Conservation (phyloP, 2,797 vertebrate species). For the Sandelia bainsii region DNA sequence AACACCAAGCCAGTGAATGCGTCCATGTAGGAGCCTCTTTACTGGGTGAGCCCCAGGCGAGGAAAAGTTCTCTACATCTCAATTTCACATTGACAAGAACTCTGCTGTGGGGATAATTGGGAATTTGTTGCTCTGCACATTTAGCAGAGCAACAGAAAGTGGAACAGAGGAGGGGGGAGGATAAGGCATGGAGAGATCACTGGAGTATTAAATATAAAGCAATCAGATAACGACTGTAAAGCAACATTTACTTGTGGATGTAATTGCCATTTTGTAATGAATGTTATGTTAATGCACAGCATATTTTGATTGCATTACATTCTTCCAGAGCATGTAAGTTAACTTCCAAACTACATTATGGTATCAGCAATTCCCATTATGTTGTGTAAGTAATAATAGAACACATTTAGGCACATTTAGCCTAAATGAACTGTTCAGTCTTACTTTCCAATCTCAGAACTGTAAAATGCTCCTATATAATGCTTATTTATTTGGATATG, state of each 20-base stretch:
- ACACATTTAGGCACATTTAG: constrained; percentile 47
- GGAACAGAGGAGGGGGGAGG: neutral
- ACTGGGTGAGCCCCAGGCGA: constrained; percentile 37
- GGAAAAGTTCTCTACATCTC: constrained; percentile 47
- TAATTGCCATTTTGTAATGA: constrained; percentile 65
- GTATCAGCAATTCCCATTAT: constrained; percentile 67
- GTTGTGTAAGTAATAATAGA: constrained; percentile 48
- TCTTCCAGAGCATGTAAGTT: constrained; percentile 49
- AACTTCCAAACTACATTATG: constrained; percentile 57
- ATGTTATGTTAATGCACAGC: constrained; percentile 38
- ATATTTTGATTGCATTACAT: constrained; percentile 62
- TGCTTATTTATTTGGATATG: neutral
- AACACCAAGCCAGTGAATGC: constrained; percentile 37
- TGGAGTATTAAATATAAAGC: constrained; percentile 58
- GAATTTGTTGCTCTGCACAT: constrained; percentile 48
- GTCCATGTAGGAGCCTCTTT: constrained; percentile 29
- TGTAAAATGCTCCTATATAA: neutral
- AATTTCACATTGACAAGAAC: constrained; percentile 56
- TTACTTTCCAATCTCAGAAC: neutral
- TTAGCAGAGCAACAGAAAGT: constrained; percentile 18
- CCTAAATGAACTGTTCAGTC: constrained; percentile 27
- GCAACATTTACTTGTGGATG: constrained; percentile 56
- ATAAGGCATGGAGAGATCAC: constrained; percentile 5
- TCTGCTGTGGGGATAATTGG: constrained; percentile 66
- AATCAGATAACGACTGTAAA: constrained; percentile 54